Evolutionary conservation across 2,797 vertebrate genomes (phyloP), one percentile per base, ranked within the genome.

Genomic region (Heliangelus exortis): DNA sequence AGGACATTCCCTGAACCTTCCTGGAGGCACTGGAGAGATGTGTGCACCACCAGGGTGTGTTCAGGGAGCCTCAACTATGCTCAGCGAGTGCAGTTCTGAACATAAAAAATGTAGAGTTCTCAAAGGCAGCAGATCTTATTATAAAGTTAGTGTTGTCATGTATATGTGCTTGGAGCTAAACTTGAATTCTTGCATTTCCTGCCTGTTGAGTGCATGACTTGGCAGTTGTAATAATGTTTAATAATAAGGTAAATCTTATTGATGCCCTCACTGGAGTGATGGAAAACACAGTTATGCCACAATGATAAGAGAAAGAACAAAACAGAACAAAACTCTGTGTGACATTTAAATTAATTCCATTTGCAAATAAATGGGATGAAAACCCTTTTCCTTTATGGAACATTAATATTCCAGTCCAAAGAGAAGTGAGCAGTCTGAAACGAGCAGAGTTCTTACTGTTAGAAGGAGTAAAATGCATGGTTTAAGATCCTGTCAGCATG

Each of bases 1-100:
- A 3, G 65, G 26, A 29, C 77, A 31, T 47, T 69, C 47, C 59
- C 55, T 29, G 53, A 43, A 9, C 23, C 1, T 7, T 11, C 20
- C 39, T 47, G 48, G 20, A 34, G 76, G 80, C 15, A 8, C 6
- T 8, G 66, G 25, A 45, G 50, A 45, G 61, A 7, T 0, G 2
- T 2, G 15, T n/a, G 28, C 48, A 19, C 8, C 0, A 3, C 45
- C 43, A 12, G 15, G 13, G 6, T 3, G 3, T 1, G 1, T 13
- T 48, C 33, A 41, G 39, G 20, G 28, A 55, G 34, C 45, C 39
- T 21, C 3, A 21, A 4, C 57, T 57, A 5, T 53, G 31, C 45
- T n/a, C 63, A 76, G 51, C 12, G 39, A 12, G 31, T n/a, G n/a
- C 51, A 62, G 45, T 21, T 82, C 78, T 67, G 63, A 53, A 59